These are phyloP conservation scores for Oreotragus oreotragus DNA, from an alignment of 2,113 vertebrate genomes.

Conservation along the genomic window DNA sequence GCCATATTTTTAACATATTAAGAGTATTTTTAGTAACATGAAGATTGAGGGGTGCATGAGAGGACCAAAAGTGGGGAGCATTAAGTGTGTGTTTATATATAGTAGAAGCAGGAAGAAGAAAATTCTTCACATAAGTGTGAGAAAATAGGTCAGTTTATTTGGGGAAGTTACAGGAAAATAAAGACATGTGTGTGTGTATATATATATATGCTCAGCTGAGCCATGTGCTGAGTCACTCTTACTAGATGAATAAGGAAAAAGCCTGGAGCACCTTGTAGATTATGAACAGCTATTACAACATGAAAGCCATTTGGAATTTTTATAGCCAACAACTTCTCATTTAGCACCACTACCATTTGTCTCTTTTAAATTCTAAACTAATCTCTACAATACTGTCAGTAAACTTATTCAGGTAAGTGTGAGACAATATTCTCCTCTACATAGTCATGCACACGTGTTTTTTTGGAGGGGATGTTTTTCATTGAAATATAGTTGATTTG, in stretches of 20 bases:
- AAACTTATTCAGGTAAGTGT: background rate
- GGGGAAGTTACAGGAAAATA: background rate
- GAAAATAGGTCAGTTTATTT: background rate
- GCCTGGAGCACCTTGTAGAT: background rate
- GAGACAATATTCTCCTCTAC: background rate
- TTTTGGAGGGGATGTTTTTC: background rate
- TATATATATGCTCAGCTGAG: background rate
- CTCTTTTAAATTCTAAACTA: background rate
- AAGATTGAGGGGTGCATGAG: fast-evolving
- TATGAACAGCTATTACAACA: background rate
- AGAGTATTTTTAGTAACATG: background rate
- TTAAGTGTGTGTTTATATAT: background rate
- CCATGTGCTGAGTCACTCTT: background rate
- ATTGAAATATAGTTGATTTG: background rate
- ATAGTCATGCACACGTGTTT: background rate
- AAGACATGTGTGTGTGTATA: fast-evolving
- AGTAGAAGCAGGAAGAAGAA: background rate
- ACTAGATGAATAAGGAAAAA: background rate
- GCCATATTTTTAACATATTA: background rate
- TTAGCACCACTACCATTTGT: background rate
- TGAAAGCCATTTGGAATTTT: background rate
- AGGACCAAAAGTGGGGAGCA: background rate
- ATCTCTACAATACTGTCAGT: background rate
- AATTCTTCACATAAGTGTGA: background rate
- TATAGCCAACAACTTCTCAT: background rate